Conservation (phyloP, 2,888 invertebrate species). For the Thereva unica region DNA sequence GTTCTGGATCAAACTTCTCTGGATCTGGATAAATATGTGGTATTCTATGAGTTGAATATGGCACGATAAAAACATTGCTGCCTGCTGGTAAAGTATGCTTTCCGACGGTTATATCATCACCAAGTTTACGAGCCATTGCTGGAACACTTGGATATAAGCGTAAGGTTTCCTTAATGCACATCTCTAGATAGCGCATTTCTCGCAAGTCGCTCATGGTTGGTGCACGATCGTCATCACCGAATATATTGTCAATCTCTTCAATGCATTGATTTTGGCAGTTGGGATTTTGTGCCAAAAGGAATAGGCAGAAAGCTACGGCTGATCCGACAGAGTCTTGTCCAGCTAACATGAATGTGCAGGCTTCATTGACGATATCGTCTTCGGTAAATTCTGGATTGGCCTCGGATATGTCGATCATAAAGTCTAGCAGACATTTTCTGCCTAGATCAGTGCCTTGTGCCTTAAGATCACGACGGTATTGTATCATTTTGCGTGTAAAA, state of each 20-base stretch:
- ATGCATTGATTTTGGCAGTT: constrained; percentile 59
- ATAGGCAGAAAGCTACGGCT: constrained; percentile 63
- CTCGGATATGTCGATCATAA: constrained; percentile 62
- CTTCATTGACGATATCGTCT: constrained; percentile 64
- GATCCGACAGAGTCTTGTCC: constrained; percentile 68
- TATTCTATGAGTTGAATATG: constrained; percentile 64
- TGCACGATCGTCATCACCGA: constrained; percentile 56
- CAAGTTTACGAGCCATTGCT: constrained; percentile 54
- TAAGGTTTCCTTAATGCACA: constrained; percentile 71
- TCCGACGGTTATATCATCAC: constrained; percentile 56
- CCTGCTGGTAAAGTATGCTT: constrained; percentile 62
- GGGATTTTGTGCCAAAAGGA: constrained; percentile 61
- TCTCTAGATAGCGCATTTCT: constrained; percentile 69
- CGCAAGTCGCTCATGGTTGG: constrained; percentile 63
- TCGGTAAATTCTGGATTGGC: constrained; percentile 61
- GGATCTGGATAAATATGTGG: constrained; percentile 63
- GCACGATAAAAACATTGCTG: constrained; percentile 61
- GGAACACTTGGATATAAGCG: constrained; percentile 60
- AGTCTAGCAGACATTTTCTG: constrained; percentile 60
- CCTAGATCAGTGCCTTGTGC: constrained; percentile 44
- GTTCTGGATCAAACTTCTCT: constrained; percentile 62
- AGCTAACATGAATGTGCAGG: constrained; percentile 67
- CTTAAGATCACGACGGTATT: constrained; percentile 50
- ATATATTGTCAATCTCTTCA: constrained; percentile 60
- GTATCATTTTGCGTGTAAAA: constrained; percentile 59